Evolutionary conservation across 2,797 vertebrate species (phyloP), one percentile per base, ranked within the genome.

Genomic region (Falco rusticolus): DNA sequence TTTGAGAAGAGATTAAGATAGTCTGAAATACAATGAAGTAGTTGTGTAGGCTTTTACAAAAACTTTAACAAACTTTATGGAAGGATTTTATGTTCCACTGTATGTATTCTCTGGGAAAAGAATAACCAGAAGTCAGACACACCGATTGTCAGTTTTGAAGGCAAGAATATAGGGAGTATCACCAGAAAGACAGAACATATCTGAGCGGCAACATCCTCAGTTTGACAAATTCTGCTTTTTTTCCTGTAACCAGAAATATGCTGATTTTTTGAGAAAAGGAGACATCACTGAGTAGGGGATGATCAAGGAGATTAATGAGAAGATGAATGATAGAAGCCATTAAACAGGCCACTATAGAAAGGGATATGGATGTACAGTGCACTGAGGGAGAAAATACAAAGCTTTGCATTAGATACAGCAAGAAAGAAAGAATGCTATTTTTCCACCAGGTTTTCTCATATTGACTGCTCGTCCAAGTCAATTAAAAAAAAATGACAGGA

Each of bases 321-420:
- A 56, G 13, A 60, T 53, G 65, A 69, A 1, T 1, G 2, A 81
- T 1, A 78, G 47, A 59, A 79, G 26, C 29, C 22, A 84, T 4
- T 51, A 10, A 78, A 71, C 15, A 71, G 13, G 16, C 31, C 33
- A 39, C 26, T 81, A 47, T 0, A 79, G 47, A 71, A 90, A 61
- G 47, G 11, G 11, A 86, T 28, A 65, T 1, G 10, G 15, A 57
- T 3, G 2, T 2, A 70, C 1, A 2, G 43, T 25, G 17, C 1
- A 0, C 19, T 13, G 22, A 87, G 16, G 26, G 53, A 84, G 72
- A 81, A 74, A 16, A 71, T 12, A 19, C 3, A 79, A n/a, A 34
- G 34, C 34, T 34, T 34, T 34, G 34, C 34, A 34, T 34, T 34
- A 34, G 34, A 34, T 34, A 34, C 34, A 34, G 34, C 37, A 13